phyloP scores from a whole-genome alignment of 2,797 vertebrate species.

The Acrossocheilus wenchowensis region DNA sequence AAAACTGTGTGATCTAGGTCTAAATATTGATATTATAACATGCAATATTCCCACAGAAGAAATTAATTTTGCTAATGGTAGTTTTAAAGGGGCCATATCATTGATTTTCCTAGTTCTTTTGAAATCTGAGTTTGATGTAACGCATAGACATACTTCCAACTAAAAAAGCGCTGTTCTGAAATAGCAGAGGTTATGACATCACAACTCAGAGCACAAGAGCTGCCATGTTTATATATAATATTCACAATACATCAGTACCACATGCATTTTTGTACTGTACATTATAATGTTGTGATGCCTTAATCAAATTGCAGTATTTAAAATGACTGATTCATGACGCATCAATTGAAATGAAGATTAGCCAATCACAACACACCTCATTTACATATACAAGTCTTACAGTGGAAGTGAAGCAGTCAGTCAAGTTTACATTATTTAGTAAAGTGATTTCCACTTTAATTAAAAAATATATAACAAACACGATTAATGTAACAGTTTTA shows the following conservation, averaged over 20 bases:
- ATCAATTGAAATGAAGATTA: neutral
- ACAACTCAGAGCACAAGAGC: neutral
- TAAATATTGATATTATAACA: neutral
- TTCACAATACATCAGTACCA: neutral
- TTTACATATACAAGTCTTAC: neutral
- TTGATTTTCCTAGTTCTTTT: neutral
- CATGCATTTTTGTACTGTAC: no score
- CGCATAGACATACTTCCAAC: no score
- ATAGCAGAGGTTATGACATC: neutral
- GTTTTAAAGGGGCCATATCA: neutral
- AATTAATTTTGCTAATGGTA: slow-evolving; percentile 1
- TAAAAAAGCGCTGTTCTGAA: neutral
- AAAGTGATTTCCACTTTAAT: no score
- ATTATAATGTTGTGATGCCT: neutral
- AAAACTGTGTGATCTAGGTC: neutral
- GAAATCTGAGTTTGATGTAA: slow-evolving; percentile 1
- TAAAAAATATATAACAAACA: no score
- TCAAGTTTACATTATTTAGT: no score
- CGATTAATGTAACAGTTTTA: no score
- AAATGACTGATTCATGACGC: neutral
- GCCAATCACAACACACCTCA: neutral
- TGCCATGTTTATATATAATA: neutral
- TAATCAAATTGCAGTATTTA: neutral
- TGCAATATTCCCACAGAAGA: neutral
- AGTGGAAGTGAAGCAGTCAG: no score